Conservation (phyloP, 1,140 invertebrate species). For the Adoxophyes honmai region DNA sequence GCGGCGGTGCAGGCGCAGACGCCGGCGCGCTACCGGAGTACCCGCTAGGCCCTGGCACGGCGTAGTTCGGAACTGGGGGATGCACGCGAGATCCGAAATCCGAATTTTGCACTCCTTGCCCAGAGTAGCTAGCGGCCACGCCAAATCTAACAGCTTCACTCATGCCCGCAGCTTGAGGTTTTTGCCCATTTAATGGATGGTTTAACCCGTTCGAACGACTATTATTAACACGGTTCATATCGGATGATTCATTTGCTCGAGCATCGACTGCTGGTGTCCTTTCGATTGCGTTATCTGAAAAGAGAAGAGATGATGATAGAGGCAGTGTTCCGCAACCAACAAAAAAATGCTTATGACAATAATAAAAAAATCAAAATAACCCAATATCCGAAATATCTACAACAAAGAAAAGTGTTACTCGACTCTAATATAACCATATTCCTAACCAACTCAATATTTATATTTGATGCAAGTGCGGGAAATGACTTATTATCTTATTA, state of each 20-base stretch:
- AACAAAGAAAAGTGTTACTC: too few species aligned
- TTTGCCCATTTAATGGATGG: neutral
- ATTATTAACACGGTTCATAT: neutral
- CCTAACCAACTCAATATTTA: too few species aligned
- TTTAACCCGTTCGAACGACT: neutral
- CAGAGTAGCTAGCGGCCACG: neutral
- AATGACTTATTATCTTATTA: too few species aligned
- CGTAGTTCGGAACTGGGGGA: neutral
- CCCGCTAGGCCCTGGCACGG: neutral
- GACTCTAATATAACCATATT: too few species aligned
- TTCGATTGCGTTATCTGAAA: neutral
- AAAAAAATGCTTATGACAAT: too few species aligned
- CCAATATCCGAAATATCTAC: too few species aligned
- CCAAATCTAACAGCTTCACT: neutral
- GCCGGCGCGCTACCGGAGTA: neutral
- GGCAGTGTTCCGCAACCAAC: too few species aligned
- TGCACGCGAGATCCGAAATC: neutral
- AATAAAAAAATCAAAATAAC: too few species aligned
- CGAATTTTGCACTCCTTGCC: neutral
- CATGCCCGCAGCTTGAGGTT: neutral
- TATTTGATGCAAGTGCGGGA: too few species aligned
- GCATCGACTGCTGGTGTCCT: neutral
- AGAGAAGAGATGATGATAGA: neutral
- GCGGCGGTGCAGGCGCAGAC: slow-evolving; percentile 1
- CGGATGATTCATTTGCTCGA: neutral